Evolutionary conservation across 1,140 invertebrate species (phyloP).

Genomic region (Drosophila sturtevanti): DNA sequence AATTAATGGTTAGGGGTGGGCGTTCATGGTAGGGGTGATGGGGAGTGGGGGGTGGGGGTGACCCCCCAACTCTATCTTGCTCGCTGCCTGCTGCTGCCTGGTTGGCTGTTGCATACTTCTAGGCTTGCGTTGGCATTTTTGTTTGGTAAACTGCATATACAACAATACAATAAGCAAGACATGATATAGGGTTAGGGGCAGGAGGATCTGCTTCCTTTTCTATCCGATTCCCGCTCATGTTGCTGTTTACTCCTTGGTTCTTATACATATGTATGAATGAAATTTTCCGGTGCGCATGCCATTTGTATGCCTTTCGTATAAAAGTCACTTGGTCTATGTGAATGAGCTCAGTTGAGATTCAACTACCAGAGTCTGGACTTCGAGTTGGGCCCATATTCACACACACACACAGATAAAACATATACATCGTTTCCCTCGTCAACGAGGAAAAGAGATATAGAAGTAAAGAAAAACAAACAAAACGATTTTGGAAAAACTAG

Average conservation of each 20-base stretch:
- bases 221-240: not conserved
- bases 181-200: constrained; percentile 31
- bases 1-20: constrained; percentile 51
- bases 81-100: constrained; percentile 35
- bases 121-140: constrained; percentile 75
- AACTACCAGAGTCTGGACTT: constrained; percentile 73
- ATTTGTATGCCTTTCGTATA: constrained; percentile 75
- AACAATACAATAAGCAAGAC: constrained; percentile 81
- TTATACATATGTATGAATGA: constrained; percentile 66
- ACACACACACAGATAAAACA: not conserved
- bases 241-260: constrained; percentile 8
- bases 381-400: constrained; percentile 49
- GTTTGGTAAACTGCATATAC: constrained; percentile 81
- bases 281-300: constrained; percentile 68
- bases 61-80: constrained; percentile 16
- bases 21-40: not conserved
- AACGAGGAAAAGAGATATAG: constrained; percentile 9
- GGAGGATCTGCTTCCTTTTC: constrained; percentile 14
- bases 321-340: constrained; percentile 78
- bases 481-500: constrained; percentile 6
- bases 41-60: not conserved
- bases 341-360: constrained; percentile 72
- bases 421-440: not conserved
- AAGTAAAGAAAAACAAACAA: constrained; percentile 29
- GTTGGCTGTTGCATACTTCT: constrained; percentile 73